A percentile compares a stretch with the other conserved stretches of the same genome.
phyloP scores from a whole-genome alignment of 1,140 invertebrate species.

The Galendromus occidentalis region DNA sequence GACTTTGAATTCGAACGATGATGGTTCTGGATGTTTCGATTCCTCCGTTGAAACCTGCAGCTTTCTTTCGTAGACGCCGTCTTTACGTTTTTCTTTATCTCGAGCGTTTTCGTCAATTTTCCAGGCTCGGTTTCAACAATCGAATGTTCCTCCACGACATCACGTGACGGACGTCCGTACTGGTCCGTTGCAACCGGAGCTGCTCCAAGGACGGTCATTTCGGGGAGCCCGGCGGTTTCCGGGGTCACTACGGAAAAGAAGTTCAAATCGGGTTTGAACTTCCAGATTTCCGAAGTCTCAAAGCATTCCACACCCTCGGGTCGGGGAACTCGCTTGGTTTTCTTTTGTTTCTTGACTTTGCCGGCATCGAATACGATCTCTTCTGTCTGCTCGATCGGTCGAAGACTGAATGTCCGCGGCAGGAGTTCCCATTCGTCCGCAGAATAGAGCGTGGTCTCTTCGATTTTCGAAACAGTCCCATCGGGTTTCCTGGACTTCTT shows the following conservation, averaged over 20 bases:
- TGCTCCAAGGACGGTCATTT: background rate
- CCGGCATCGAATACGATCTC: background rate
- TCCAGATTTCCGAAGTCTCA: background rate
- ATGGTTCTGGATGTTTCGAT: background rate
- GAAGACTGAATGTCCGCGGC: background rate
- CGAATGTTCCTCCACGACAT: background rate
- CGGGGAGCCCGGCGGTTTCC: background rate
- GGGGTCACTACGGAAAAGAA: background rate
- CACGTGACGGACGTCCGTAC: background rate
- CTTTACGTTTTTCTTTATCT: background rate
- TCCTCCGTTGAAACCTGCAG: background rate
- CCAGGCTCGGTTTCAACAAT: background rate
- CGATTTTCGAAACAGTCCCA: background rate
- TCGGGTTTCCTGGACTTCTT: conserved; percentile 8
- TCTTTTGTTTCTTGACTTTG: background rate
- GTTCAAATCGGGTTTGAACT: background rate
- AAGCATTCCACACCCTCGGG: background rate
- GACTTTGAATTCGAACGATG: background rate
- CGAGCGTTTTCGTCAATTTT: background rate
- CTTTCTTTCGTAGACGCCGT: background rate
- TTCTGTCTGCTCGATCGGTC: background rate
- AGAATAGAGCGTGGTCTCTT: background rate
- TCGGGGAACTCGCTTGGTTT: background rate
- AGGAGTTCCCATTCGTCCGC: background rate
- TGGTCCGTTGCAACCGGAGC: background rate